Conservation (phyloP, 2,797 vertebrate species). For the Coendou prehensilis region DNA sequence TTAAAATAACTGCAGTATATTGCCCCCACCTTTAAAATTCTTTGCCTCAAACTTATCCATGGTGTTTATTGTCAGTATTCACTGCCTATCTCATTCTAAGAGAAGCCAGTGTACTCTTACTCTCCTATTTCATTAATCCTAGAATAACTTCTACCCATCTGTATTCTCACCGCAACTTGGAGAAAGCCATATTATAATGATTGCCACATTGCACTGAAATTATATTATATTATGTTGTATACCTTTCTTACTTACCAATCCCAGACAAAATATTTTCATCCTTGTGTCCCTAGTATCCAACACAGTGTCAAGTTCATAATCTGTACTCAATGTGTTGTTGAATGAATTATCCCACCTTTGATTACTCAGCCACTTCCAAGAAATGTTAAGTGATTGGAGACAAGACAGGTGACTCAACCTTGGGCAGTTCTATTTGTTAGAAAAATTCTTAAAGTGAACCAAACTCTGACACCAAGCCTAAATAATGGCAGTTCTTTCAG, state of each 20-base stretch:
- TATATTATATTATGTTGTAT: not conserved
- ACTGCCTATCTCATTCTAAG: not conserved
- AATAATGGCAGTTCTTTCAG: slow-evolving; percentile 39
- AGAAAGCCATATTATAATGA: not conserved
- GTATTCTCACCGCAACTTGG: not conserved
- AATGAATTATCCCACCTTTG: not conserved
- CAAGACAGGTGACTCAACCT: not conserved
- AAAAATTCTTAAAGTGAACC: slow-evolving; percentile 49
- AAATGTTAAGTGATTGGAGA: not conserved
- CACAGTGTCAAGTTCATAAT: not conserved
- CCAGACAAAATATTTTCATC: not conserved
- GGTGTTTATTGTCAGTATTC: not conserved
- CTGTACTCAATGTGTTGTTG: not conserved
- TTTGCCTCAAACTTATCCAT: not conserved
- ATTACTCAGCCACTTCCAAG: slow-evolving; percentile 6
- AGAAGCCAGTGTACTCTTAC: not conserved
- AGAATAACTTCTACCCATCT: not conserved
- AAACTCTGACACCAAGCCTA: not conserved
- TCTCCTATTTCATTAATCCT: not conserved
- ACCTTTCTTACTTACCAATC: not conserved
- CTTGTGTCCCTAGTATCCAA: not conserved
- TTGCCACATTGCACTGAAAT: not conserved
- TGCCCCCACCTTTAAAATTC: not conserved
- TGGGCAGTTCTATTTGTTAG: slow-evolving; percentile 31
- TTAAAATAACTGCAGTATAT: not conserved